Evolutionary conservation across 2,888 invertebrate species (phyloP), one percentile per base, ranked within the genome.

Genomic region (Muscina levida): DNA sequence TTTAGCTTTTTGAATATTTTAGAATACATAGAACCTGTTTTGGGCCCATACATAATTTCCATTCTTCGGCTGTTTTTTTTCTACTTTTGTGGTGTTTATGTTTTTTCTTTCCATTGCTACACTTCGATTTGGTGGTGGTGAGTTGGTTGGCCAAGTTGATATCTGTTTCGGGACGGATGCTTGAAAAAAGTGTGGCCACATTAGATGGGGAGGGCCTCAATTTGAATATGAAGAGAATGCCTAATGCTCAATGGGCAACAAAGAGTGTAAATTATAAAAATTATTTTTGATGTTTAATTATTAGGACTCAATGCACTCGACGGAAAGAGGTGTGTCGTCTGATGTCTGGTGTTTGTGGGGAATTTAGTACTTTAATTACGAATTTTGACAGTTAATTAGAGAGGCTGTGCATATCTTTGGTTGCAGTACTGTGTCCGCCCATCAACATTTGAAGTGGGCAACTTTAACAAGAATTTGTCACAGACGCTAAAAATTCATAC

Each of bases 21-120:
- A 68, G 56, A 75, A 74, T 76, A 51, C 19, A 31, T 53, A 81
- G 77, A 81, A 81, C 81, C 81, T 71, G 81, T 81, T 81, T 77
- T 72, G 67, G 22, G 42, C 11, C 42, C 62, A 42, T 17, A 22
- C 22, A 8, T 39, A 39, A 62, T 31, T 62, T 66, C 46, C 66
- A 46, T 75, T 57, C 10, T 44, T 44, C n/a, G 44, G 6, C 44
- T 8, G 44, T 13, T 59, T 13, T 59, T 13, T 13, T 48, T 6
- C 39, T 68, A 13, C 53, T 48, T n/a, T 24, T 2, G 22, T 22
- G 13, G 1, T 37, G n/a, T 39, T 37, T 56, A 56, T 67, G 4
- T 73, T 46, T 17, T 72, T 53, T n/a, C n/a, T n/a, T n/a, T 68
- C 2, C n/a, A 10, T 24, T 51, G 17, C 10, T 4, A n/a, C 44